Evolutionary conservation across 2,888 invertebrate species (phyloP).

Genomic region (Drosophila nr. perissopoda): DNA sequence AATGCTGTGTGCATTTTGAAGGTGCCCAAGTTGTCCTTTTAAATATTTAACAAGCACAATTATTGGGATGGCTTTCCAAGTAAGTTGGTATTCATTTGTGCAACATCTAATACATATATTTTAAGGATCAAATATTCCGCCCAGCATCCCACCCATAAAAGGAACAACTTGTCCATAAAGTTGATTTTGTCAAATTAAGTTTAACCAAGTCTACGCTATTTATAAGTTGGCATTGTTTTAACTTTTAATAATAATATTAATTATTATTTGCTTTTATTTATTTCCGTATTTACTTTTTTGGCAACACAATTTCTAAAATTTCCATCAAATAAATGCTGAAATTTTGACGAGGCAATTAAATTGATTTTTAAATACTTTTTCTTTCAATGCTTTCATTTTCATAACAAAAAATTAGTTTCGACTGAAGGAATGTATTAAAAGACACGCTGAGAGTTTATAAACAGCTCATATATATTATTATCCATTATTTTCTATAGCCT

Average conservation of each 20-base stretch:
- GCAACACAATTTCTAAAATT: neutral
- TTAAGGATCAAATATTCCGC: conserved; percentile 22
- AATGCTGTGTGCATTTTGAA: conserved; percentile 61
- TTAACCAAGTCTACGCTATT: neutral
- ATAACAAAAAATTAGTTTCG: neutral
- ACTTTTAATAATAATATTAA: neutral
- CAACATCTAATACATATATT: conserved; percentile 35
- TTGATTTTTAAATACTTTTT: neutral
- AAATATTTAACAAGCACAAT: conserved; percentile 74
- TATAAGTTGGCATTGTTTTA: neutral
- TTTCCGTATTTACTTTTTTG: neutral
- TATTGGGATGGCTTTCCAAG: conserved; percentile 62
- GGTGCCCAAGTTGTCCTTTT: conserved; percentile 48
- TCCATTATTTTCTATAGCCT: neutral
- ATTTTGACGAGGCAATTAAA: neutral
- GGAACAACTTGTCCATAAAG: conserved; percentile 31
- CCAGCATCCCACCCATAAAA: neutral
- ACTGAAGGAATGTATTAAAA: neutral
- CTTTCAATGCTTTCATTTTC: neutral
- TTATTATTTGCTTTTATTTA: neutral
- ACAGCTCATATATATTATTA: conserved; percentile 8
- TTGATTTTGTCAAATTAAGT: neutral
- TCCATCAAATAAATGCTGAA: neutral
- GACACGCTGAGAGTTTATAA: neutral
- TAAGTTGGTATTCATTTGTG: conserved; percentile 63